Evolutionary conservation across 2,113 vertebrate species (phyloP).

Genomic region (Odontophorus gujanensis): DNA sequence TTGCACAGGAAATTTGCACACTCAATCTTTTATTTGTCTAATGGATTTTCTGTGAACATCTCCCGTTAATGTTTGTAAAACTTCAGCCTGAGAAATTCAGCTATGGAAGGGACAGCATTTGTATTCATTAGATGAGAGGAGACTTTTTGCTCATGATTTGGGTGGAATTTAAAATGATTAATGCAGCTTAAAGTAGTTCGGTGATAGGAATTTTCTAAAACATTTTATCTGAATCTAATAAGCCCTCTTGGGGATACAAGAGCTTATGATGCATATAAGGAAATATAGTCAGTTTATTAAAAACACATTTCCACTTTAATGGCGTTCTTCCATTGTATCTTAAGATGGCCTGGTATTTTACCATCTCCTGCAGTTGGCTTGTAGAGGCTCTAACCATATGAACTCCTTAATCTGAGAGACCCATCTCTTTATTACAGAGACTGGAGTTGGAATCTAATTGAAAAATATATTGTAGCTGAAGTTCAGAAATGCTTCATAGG

Average conservation of each 20-base stretch:
- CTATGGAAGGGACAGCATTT: slow-evolving; percentile 54
- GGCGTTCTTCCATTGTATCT: slow-evolving; percentile 23
- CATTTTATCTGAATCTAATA: slow-evolving; percentile 68
- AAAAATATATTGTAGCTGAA: background rate
- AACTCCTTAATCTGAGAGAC: background rate
- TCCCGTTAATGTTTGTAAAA: slow-evolving; percentile 62
- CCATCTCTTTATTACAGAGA: background rate
- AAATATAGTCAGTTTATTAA: slow-evolving; percentile 70
- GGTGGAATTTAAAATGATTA: slow-evolving; percentile 74
- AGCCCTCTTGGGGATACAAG: slow-evolving; percentile 63
- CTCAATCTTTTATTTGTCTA: slow-evolving; percentile 61
- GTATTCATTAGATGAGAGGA: slow-evolving; percentile 66
- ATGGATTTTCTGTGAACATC: slow-evolving; percentile 50
- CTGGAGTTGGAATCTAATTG: background rate
- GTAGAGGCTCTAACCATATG: background rate
- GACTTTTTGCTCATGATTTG: slow-evolving; percentile 65
- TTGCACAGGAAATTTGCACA: slow-evolving; percentile 51
- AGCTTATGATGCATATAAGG: slow-evolving; percentile 55
- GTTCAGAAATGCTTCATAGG: background rate
- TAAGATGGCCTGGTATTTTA: slow-evolving; percentile 27
- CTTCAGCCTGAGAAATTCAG: slow-evolving; percentile 62
- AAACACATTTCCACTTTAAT: slow-evolving; percentile 61
- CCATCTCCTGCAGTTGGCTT: background rate
- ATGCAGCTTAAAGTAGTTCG: slow-evolving; percentile 65
- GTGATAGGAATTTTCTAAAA: slow-evolving; percentile 66